Conservation (phyloP, 1,140 invertebrate species). For the Sarcophaga bullata region DNA sequence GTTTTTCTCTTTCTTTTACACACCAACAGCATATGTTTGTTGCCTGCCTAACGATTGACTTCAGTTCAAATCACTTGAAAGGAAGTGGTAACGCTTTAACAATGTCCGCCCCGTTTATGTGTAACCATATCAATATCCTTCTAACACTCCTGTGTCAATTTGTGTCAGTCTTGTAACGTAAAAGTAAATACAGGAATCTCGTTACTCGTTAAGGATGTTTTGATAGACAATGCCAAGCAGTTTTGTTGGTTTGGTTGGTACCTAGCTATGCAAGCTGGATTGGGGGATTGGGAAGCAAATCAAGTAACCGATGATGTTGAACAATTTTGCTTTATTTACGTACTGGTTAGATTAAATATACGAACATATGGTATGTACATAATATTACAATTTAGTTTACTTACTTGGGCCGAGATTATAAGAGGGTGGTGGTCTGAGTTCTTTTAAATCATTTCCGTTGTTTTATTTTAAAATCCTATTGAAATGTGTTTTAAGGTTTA, state of each 20-base stretch:
- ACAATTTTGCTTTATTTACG: background rate
- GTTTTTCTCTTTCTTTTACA: background rate
- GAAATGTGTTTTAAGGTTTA: too few relatives aligned
- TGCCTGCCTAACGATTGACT: too few relatives aligned
- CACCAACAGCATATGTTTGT: too few relatives aligned
- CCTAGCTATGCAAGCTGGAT: too few relatives aligned
- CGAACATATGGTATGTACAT: too few relatives aligned
- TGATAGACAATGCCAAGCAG: background rate
- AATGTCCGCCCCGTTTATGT: background rate
- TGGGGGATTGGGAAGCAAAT: background rate
- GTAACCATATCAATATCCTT: background rate
- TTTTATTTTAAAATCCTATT: too few relatives aligned
- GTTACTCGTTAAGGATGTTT: background rate
- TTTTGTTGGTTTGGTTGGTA: too few relatives aligned
- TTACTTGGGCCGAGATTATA: too few relatives aligned
- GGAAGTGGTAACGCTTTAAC: background rate
- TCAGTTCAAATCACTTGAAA: background rate
- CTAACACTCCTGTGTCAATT: background rate
- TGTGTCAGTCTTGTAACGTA: constrained; percentile 20
- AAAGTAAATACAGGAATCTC: constrained; percentile 10
- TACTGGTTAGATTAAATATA: too few relatives aligned
- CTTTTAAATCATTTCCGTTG: too few relatives aligned
- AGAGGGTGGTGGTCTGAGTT: background rate
- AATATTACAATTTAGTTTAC: too few relatives aligned
- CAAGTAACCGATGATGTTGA: background rate